A percentile compares a stretch with the other conserved stretches of the same genome.
Evolutionary conservation across 2,113 vertebrate species (phyloP).

Genomic region (Struthio camelus): DNA sequence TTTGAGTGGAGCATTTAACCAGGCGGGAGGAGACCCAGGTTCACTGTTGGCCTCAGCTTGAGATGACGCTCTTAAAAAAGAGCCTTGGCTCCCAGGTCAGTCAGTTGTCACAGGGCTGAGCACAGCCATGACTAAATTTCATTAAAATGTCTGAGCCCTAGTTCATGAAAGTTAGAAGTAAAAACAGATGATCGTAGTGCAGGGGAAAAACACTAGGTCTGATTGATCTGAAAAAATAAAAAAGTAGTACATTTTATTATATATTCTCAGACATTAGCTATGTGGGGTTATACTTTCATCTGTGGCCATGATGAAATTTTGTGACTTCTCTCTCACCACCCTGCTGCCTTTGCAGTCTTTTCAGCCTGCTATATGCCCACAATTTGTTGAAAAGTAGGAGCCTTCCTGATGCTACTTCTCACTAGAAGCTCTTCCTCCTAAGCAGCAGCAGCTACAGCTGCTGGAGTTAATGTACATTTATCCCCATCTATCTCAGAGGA

Average conservation of each 20-base stretch:
- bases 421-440: background rate
- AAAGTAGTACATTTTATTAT: background rate
- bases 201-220: background rate
- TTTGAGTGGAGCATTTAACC: background rate
- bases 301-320: background rate
- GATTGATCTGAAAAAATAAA: conserved; percentile 34
- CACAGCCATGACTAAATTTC: conserved; percentile 47
- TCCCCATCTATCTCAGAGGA: background rate
- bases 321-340: background rate
- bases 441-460: background rate
- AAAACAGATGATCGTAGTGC: conserved; percentile 41
- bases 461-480: background rate
- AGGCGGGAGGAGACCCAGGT: background rate
- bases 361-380: background rate
- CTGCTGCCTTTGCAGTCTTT: background rate
- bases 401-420: background rate
- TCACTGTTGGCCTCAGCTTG: background rate
- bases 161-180: conserved; percentile 51
- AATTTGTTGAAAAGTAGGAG: background rate
- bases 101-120: background rate
- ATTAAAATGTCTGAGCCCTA: conserved; percentile 40
- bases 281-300: background rate
- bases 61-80: background rate
- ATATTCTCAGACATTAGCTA: background rate
- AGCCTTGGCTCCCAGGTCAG: background rate